phyloP scores from a whole-genome alignment of 2,113 vertebrate genomes.

The Montifringilla adamsi region DNA sequence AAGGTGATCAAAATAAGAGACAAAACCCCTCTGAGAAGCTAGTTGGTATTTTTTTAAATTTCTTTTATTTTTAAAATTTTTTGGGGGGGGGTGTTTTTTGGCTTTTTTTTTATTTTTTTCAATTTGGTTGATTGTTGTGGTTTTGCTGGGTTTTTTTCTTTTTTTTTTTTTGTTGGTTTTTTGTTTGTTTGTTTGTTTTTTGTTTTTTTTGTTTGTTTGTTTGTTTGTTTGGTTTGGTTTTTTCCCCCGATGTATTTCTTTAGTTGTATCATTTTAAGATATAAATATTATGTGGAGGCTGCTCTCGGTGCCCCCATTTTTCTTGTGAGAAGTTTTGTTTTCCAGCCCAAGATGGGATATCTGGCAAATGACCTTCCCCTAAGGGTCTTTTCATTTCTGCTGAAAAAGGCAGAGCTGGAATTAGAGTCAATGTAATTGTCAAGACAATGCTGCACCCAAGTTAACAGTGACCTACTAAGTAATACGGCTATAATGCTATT shows the following conservation, averaged over 20 bases:
- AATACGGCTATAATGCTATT: not conserved
- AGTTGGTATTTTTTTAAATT: not conserved
- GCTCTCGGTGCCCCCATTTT: not conserved
- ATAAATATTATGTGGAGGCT: not conserved
- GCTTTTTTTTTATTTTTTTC: not conserved
- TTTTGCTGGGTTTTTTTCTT: not conserved
- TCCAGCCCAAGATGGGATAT: not conserved
- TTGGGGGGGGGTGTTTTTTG: not conserved
- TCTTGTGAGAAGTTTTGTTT: not conserved
- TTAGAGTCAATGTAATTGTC: not conserved
- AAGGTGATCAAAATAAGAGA: not conserved
- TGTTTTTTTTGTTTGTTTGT: too few species aligned
- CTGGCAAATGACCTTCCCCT: slow-evolving; percentile 6
- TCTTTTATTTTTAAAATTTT: too few species aligned
- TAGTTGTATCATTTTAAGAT: not conserved
- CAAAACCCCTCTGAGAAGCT: not conserved
- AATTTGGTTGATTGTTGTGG: not conserved
- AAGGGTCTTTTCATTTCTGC: not conserved
- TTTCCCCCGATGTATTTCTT: not conserved
- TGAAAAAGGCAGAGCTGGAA: not conserved
- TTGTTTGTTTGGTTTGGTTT: not conserved
- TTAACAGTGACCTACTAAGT: not conserved
- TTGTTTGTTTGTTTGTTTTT: not conserved
- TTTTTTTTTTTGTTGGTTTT: too few species aligned
- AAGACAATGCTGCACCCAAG: not conserved